phyloP scores from a whole-genome alignment of 2,888 invertebrate species.

The Gymnoscelis rufifasciata region DNA sequence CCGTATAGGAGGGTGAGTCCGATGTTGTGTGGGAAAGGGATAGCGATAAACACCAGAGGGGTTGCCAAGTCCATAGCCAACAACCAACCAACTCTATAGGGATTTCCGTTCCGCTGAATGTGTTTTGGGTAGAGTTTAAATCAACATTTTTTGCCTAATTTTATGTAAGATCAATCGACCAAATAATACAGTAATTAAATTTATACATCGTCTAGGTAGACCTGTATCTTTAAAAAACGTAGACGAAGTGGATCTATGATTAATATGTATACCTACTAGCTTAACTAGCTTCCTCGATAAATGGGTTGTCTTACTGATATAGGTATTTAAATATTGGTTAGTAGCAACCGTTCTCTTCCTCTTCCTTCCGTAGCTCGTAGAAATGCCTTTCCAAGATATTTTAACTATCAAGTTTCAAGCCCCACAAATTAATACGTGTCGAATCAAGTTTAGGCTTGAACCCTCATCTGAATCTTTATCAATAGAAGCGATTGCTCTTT shows the following conservation, averaged over 20 bases:
- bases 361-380: not conserved
- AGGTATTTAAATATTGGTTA: no score
- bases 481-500: not conserved
- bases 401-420: not conserved
- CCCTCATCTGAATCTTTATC: not conserved
- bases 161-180: no score
- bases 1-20: slow-evolving; percentile 56
- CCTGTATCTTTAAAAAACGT: no score
- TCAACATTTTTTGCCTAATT: slow-evolving; percentile 4
- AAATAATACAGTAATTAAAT: no score
- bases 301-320: no score
- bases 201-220: no score
- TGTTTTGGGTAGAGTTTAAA: slow-evolving; percentile 36
- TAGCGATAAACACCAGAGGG: slow-evolving; percentile 57
- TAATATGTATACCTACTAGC: no score
- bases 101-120: slow-evolving; percentile 43
- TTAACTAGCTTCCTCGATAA: no score
- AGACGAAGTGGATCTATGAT: no score
- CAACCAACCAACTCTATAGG: slow-evolving; percentile 40
- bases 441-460: slow-evolving; percentile 3
- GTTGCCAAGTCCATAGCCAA: slow-evolving; percentile 57
- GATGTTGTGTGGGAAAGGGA: slow-evolving; percentile 54
- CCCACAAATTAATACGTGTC: slow-evolving; percentile 14
- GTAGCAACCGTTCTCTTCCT: no score
- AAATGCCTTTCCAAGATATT: not conserved